Percentiles rank a stretch among this genome's conserved stretches.
phyloP scores from a whole-genome alignment of 2,888 invertebrate genomes.

The Hyposoter didymator region DNA sequence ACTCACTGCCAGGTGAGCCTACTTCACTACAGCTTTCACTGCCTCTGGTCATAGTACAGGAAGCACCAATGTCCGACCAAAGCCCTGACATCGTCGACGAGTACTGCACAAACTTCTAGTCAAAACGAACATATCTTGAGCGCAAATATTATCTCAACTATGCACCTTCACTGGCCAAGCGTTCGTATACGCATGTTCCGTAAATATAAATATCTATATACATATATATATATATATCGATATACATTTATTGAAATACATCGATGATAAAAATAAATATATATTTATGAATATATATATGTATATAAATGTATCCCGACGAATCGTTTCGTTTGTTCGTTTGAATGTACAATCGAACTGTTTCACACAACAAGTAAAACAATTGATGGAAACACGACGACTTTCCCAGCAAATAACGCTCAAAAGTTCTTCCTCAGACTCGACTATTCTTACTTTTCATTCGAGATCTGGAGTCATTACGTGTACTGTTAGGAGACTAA shows the following conservation, averaged over 20 bases:
- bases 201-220: slow-evolving; percentile 52
- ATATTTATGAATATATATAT: slow-evolving; percentile 25
- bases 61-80: slow-evolving; percentile 81
- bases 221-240: slow-evolving; percentile 54
- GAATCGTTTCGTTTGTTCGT: neutral
- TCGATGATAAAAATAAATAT: neutral
- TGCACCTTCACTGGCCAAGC: slow-evolving; percentile 5
- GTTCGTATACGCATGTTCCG: slow-evolving; percentile 24
- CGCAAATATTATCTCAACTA: slow-evolving; percentile 16
- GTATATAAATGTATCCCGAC: slow-evolving; percentile 4
- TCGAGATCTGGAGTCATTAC: neutral
- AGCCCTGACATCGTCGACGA: slow-evolving; percentile 82
- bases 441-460: neutral
- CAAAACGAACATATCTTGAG: slow-evolving; percentile 58
- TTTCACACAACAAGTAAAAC: neutral
- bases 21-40: slow-evolving; percentile 82
- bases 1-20: slow-evolving; percentile 83
- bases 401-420: slow-evolving; percentile 18
- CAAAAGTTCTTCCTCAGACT: slow-evolving; percentile 25
- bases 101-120: slow-evolving; percentile 77
- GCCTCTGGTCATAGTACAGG: slow-evolving; percentile 83
- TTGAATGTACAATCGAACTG: neutral
- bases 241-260: slow-evolving; percentile 16
- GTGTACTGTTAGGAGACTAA: slow-evolving; percentile 17
- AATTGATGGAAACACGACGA: neutral